Conservation (phyloP, 1,140 invertebrate species). For the Drosophila saltans region DNA sequence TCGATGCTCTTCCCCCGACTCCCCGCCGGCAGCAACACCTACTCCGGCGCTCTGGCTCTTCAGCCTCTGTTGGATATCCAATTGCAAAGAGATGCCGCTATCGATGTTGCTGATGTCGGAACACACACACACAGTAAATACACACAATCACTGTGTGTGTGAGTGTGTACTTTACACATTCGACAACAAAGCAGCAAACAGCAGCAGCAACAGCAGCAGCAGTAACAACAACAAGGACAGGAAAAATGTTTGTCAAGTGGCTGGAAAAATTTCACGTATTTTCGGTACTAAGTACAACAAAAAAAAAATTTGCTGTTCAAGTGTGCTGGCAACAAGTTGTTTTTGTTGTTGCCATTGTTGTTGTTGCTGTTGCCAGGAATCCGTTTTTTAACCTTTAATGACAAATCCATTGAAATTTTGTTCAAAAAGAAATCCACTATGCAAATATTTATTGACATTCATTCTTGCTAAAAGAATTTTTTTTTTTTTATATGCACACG, state of each 20-base stretch:
- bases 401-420: constrained; percentile 39
- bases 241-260: constrained; percentile 51
- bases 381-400: constrained; percentile 50
- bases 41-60: not conserved
- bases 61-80: constrained; percentile 18
- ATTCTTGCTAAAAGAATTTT: constrained; percentile 30
- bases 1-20: not conserved
- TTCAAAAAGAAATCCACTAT: constrained; percentile 40
- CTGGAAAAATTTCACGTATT: constrained; percentile 62
- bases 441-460: constrained; percentile 42
- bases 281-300: constrained; percentile 30
- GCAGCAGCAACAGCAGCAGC: constrained; percentile 7
- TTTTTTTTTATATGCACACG: too few species aligned
- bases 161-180: constrained; percentile 32
- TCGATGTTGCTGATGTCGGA: constrained; percentile 30
- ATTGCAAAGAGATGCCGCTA: constrained; percentile 40
- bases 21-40: not conserved
- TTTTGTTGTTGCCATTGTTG: constrained; percentile 17
- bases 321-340: constrained; percentile 46
- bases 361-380: constrained; percentile 32
- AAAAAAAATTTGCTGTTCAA: constrained; percentile 41
- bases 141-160: not conserved
- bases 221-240: constrained; percentile 24
- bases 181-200: constrained; percentile 44
- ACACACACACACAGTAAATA: constrained; percentile 33